Conservation (phyloP, 2,113 vertebrate genomes). For the Grammomys surdaster region DNA sequence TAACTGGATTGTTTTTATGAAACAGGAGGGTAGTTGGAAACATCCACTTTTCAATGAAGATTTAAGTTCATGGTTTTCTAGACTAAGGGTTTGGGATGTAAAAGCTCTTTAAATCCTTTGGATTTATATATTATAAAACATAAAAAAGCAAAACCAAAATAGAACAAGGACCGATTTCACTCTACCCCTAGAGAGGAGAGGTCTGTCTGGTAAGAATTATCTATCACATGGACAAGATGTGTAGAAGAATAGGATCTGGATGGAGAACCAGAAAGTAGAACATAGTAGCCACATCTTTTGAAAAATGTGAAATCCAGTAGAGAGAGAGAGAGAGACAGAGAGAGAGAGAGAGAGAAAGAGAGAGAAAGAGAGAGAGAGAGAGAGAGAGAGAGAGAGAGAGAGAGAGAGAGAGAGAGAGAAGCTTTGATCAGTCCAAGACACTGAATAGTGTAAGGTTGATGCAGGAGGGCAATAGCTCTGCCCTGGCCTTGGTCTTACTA, state of each 20-base stretch:
- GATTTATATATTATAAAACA: constrained; percentile 3
- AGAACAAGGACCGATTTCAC: constrained; percentile 26
- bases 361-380: too few relatives aligned
- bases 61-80: constrained; percentile 50
- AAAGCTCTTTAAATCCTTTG: constrained; percentile 15
- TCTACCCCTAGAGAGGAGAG: constrained; percentile 42
- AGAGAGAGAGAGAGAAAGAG: too few relatives aligned
- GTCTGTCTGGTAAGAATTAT: constrained; percentile 57
- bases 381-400: too few relatives aligned
- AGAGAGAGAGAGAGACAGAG: too few relatives aligned
- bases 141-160: neutral
- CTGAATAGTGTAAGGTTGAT: neutral
- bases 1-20: constrained; percentile 61
- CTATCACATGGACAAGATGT: constrained; percentile 1
- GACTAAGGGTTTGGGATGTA: constrained; percentile 38
- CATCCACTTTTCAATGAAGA: neutral
- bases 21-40: neutral
- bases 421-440: constrained; percentile 1
- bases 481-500: neutral
- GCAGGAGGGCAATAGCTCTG: neutral
- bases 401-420: neutral
- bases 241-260: neutral
- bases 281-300: neutral
- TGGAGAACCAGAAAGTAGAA: neutral
- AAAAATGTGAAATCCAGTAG: constrained; percentile 37